Percentiles rank a stretch among this genome's conserved stretches.
These are phyloP conservation scores for Seriola aureovittata DNA, from an alignment of 2,113 vertebrate genomes.

Conservation along the genomic window DNA sequence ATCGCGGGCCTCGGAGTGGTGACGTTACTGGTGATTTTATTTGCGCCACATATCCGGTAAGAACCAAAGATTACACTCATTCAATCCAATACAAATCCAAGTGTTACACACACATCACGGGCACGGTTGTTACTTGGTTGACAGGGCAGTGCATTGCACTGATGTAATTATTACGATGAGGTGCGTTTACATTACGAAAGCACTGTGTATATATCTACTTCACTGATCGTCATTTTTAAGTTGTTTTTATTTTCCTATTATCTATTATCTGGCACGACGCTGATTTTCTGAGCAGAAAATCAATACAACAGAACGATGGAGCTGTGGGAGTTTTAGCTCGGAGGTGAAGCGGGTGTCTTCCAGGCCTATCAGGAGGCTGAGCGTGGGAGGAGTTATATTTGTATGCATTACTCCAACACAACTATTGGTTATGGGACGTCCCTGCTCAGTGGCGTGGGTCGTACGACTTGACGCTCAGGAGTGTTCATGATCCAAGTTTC, in stretches of 20 bases:
- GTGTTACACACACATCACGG: conserved; percentile 8
- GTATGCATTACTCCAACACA: conserved; percentile 14
- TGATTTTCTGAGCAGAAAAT: conserved; percentile 28
- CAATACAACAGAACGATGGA: conserved; percentile 44
- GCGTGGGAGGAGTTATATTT: conserved; percentile 71
- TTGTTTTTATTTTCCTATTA: background rate
- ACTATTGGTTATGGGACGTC: conserved; percentile 68
- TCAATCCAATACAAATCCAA: too few species aligned
- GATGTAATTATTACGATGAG: conserved; percentile 20
- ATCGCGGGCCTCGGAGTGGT: conserved; percentile 80
- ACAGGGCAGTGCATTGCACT: conserved; percentile 31
- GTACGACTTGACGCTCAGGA: conserved; percentile 36
- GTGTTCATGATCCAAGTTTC: conserved; percentile 36
- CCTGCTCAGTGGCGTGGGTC: conserved; percentile 61
- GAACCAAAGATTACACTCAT: background rate
- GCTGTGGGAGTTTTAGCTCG: conserved; percentile 46
- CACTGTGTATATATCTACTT: too few species aligned
- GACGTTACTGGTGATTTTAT: conserved; percentile 81
- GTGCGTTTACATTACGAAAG: background rate
- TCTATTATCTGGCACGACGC: background rate
- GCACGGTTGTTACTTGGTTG: conserved; percentile 25
- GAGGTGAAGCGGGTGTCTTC: conserved; percentile 48
- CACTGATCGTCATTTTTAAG: background rate
- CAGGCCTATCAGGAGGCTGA: conserved; percentile 66
- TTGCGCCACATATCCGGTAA: conserved; percentile 89